Evolutionary conservation across 2,113 vertebrate species (phyloP).

Genomic region (Petromus typicus): DNA sequence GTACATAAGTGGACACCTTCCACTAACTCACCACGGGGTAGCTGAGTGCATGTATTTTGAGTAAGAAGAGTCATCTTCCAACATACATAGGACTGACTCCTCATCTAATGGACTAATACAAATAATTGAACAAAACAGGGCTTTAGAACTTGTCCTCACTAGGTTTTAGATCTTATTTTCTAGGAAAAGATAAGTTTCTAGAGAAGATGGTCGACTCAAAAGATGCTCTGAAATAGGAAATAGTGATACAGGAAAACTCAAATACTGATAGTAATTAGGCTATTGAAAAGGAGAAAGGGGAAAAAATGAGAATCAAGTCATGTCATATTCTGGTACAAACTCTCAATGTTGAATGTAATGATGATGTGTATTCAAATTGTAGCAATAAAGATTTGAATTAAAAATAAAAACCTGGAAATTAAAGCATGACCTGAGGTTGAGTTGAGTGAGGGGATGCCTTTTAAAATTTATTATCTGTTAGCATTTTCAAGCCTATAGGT

Average conservation of each 20-base stretch:
- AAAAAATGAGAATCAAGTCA: no score
- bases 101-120: not conserved
- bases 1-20: conserved; percentile 77
- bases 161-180: not conserved
- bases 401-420: not conserved
- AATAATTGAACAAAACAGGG: conserved; percentile 4
- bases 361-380: no score
- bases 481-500: not conserved
- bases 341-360: no score
- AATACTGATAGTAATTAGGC: not conserved
- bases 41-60: conserved; percentile 49
- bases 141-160: not conserved
- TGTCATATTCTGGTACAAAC: no score
- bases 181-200: not conserved
- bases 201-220: not conserved
- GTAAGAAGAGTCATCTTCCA: not conserved
- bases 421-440: not conserved
- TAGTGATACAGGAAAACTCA: not conserved
- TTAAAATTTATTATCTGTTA: not conserved
- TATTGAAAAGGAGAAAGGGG: not conserved
- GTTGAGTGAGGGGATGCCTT: not conserved
- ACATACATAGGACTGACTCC: not conserved
- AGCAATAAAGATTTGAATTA: no score
- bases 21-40: conserved; percentile 71
- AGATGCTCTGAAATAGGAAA: conserved; percentile 11